Evolutionary conservation across 1,140 invertebrate genomes (phyloP), one percentile per base, ranked within the genome.

Genomic region (Frieseomelitta varia): DNA sequence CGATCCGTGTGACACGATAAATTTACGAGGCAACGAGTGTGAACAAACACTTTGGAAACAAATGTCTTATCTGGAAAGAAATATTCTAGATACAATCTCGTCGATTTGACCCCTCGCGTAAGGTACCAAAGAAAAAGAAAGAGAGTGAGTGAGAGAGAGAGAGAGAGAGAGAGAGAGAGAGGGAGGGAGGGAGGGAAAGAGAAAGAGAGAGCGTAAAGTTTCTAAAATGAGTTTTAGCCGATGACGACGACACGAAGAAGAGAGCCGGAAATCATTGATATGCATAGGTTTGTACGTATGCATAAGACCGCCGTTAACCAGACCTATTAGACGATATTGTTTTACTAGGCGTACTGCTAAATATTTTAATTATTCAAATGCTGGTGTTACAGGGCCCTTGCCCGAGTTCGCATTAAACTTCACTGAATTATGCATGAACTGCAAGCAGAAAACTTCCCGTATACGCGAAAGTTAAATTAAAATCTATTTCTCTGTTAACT

Each of bases 391-490:
- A 51, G 47, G 21, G 56, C 63, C 53, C 61, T 82, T 75, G 27
- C 27, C 56, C 47, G 19, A 83, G 84, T 82, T 82, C 80, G 82
- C 11, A 65, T 47, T 81, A 65, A 81, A 63, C 14, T 87, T 85
- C 56, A 69, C 55, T 88, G 61, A 85, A 88, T 88, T 88, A 88
- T 88, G 85, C 79, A 88, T 79, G 63, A 79, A 27, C 30, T 65
- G 76, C 61, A 67, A 69, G 73, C 73, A 71, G 73, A 82, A 51
- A 81, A 79, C 61, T 88, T 88, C 82, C 17, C 15, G 69, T 82
- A 85, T 17, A 73, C 53, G 69, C 24, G 6, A 47, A 82, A 85
- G 79, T 85, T 88, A 87, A 88, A 88, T 88, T 88, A 88, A 88
- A 85, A 74, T 88, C 87, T 74, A 85, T 85, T 72, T 55, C 76